Base-by-base conservation (phyloP, 1,140 invertebrate species). In the Oreohelix idahoensis region DNA sequence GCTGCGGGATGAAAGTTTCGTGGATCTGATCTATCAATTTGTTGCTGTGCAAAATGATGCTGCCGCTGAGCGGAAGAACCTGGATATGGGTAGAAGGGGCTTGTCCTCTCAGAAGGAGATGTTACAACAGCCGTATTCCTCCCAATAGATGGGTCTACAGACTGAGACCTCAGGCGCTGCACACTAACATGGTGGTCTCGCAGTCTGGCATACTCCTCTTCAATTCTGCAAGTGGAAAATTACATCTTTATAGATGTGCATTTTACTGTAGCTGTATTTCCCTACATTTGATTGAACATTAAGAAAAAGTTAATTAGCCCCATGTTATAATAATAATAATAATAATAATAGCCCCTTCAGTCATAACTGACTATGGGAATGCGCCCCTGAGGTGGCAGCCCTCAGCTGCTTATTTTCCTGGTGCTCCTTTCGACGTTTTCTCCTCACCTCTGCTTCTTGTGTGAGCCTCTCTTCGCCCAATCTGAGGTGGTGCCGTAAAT, bases 101-200 rank as follows among this genome's bases (percentile, higher is more conserved):
- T 79, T 20, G 78, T 36, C 8, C 78, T 10, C 53, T 79, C 78
- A 35, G 45, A 36, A 42, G 51, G 35, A 39, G 58, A 39, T 5
- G 42, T 4, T 26, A 36, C 2, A 79, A 35, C 58, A 79, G 1
- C 38, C 26, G 51, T 29, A 51, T 69, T 63, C 15, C 78, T 36
- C 23, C 58, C 51, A 32, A 35, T n/a, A 66, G 78, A 66, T 29
- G 78, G 78, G 35, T 79, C 78, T 42, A 79, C 78, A 26, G 78
- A 79, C 58, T 79, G 78, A 42, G 78, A 79, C 58, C 78, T 63
- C 4, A 79, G 78, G 0, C 78, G 51, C 58, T 79, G 78, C 5
- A 35, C 26, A 36, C 32, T 36, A 4, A 79, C 78, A n/a, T 79
- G 78, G 32, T 66, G 38, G 29, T 79, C 78, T 42, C 78, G 66